Evolutionary conservation across 1,140 invertebrate genomes (phyloP).

Genomic region (Drosophila oshimai): DNA sequence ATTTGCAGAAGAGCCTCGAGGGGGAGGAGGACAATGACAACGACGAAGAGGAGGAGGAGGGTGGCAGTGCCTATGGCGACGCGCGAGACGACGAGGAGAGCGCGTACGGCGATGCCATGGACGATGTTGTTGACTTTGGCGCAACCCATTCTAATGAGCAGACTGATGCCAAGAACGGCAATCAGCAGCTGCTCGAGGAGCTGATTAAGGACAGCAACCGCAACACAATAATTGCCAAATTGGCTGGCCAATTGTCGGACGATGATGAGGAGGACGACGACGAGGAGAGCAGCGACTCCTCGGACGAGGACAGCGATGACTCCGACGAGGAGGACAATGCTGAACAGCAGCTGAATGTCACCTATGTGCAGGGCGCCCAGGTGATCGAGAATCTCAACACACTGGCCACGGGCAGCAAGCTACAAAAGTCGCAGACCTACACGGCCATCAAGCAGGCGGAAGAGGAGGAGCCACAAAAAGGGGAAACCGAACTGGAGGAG

Average conservation of each 20-base stretch:
- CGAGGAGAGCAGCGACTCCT: slow-evolving; percentile 66
- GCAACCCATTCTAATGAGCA: slow-evolving; percentile 28
- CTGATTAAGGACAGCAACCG: slow-evolving; percentile 78
- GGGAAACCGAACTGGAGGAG: neutral
- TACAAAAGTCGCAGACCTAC: slow-evolving; percentile 79
- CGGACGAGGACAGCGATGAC: slow-evolving; percentile 67
- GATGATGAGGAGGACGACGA: slow-evolving; percentile 64
- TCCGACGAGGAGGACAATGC: slow-evolving; percentile 71
- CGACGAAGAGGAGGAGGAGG: slow-evolving; percentile 39
- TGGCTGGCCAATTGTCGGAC: slow-evolving; percentile 61
- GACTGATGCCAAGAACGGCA: slow-evolving; percentile 65
- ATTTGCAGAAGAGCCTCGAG: slow-evolving; percentile 82
- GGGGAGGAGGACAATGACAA: slow-evolving; percentile 45
- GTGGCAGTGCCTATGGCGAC: slow-evolving; percentile 58
- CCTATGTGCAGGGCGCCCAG: slow-evolving; percentile 73
- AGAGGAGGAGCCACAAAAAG: neutral
- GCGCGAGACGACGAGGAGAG: slow-evolving; percentile 62
- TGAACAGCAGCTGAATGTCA: slow-evolving; percentile 53
- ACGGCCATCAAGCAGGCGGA: slow-evolving; percentile 67
- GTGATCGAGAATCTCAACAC: slow-evolving; percentile 82
- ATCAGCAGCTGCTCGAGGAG: slow-evolving; percentile 70
- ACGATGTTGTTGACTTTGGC: slow-evolving; percentile 75
- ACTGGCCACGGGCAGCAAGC: slow-evolving; percentile 38
- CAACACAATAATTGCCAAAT: slow-evolving; percentile 70
- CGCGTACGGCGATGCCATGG: slow-evolving; percentile 67